These are phyloP conservation scores for Zootermopsis nevadensis DNA, from an alignment of 2,888 invertebrate species.

Conservation along the genomic window DNA sequence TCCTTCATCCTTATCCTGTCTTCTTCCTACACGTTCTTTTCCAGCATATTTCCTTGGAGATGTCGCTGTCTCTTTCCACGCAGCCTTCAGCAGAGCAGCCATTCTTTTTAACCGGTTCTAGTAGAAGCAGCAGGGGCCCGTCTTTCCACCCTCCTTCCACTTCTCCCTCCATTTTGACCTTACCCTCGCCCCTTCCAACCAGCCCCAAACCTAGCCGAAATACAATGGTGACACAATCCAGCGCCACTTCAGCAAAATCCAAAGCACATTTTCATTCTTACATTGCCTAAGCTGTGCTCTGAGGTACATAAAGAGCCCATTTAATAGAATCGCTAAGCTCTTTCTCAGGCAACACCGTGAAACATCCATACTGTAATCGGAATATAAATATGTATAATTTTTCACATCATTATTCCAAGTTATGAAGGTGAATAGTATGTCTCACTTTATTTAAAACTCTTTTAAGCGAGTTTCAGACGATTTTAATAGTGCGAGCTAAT, in stretches of 20 bases:
- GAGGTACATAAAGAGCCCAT: neutral
- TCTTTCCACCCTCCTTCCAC: slow-evolving; percentile 12
- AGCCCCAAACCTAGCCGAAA: no score
- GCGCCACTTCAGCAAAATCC: neutral
- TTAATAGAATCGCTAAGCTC: neutral
- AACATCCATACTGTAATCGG: neutral
- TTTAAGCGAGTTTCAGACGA: no score
- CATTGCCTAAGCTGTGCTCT: neutral
- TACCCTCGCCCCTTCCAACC: no score
- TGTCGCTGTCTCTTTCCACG: neutral
- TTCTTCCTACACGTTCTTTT: neutral
- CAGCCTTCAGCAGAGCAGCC: neutral
- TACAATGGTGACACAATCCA: neutral
- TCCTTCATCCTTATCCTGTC: neutral
- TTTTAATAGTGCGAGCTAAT: no score
- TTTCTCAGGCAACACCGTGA: neutral
- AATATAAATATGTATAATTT: no score
- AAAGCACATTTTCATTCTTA: neutral
- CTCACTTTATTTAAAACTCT: no score
- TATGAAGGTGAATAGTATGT: no score
- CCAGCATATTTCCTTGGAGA: neutral
- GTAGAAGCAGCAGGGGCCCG: neutral
- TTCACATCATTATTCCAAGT: no score
- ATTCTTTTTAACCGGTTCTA: slow-evolving; percentile 7
- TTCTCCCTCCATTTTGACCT: neutral